Percentiles rank a stretch among this genome's conserved stretches.
Conservation (phyloP, 2,888 invertebrate species). For the Hyalella azteca region DNA sequence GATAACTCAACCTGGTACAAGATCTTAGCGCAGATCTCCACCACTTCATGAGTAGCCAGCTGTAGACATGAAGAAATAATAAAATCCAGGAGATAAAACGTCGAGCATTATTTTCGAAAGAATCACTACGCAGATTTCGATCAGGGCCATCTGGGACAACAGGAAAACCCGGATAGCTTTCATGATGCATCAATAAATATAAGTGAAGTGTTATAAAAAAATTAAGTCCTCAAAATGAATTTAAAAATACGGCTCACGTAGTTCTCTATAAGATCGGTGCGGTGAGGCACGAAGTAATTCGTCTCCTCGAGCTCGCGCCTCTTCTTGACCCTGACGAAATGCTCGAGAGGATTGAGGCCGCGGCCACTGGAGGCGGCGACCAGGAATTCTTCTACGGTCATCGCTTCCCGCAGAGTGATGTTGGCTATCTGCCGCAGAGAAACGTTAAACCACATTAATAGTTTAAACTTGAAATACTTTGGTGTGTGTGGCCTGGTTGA, state of each 20-base stretch:
- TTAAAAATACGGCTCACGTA: slow-evolving; percentile 73
- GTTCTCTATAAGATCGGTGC: slow-evolving; percentile 91
- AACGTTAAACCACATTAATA: neutral
- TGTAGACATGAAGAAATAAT: slow-evolving; percentile 62
- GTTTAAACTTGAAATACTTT: too few species aligned
- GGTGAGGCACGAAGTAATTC: slow-evolving; percentile 94
- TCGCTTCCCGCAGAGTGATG: slow-evolving; percentile 85
- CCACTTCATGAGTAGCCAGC: slow-evolving; percentile 91
- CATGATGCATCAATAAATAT: too few species aligned
- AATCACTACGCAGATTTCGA: too few species aligned
- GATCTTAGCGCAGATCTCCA: slow-evolving; percentile 96
- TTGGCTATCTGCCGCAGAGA: slow-evolving; percentile 69
- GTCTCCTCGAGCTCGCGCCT: slow-evolving; percentile 93
- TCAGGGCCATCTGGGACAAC: too few species aligned
- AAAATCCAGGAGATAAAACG: too few species aligned
- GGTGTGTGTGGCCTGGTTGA: too few species aligned
- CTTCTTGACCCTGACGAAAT: slow-evolving; percentile 93
- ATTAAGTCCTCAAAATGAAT: neutral
- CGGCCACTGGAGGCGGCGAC: slow-evolving; percentile 90
- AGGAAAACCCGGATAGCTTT: too few species aligned
- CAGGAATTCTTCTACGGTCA: slow-evolving; percentile 95
- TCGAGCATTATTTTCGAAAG: too few species aligned
- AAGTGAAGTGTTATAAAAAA: too few species aligned
- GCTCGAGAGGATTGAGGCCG: slow-evolving; percentile 91
- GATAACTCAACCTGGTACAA: slow-evolving; percentile 94